Evolutionary conservation across 2,888 invertebrate species (phyloP), one percentile per base, ranked within the genome.

Genomic region (Bursaphelenchus okinawaensis): DNA sequence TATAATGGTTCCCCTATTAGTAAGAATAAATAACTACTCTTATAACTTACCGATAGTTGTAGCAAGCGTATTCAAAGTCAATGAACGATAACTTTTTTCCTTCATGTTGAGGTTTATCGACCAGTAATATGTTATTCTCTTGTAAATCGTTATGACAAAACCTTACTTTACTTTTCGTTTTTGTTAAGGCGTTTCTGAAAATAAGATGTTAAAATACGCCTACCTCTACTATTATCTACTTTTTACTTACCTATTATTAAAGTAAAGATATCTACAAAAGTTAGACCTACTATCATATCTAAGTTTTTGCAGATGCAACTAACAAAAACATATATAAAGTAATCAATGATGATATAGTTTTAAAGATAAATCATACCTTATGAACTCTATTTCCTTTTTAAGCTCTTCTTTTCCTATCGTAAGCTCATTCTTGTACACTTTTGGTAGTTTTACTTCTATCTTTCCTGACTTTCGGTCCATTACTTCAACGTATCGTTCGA

Each of bases 41-140:
- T 19, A 16, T 6, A 24, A 6, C 24, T 59, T 50, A 59, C 63
- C 65, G 63, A 26, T 58, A 66, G 54, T 66, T 66, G 27, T 63
- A 66, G 31, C 66, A 91, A 84, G 93, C 93, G 83, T 93, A 94
- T 84, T 94, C 93, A 83, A 91, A 94, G 83, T 94, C 94, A 79
- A 91, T 92, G 27, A 92, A 86, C 19, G 90, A 89, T 29, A 92
- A 84, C n/a, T 50, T 20, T 61, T 63, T n/a, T 4, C 16, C 20
- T 59, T 26, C 23, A 4, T 19, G 29, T 8, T 23, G 19, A 40
- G 60, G n/a, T 64, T 20, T 20, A 26, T 62, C 31, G 24, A 26
- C 7, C 8, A 66, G 16, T 2, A 58, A 19, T 9, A 54, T 54
- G 27, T 65, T 65, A 31, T 75, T 79, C 71, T 80, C 81, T 74